phyloP scores from a whole-genome alignment of 2,888 invertebrate species.

The Dicyrtomina minuta region DNA sequence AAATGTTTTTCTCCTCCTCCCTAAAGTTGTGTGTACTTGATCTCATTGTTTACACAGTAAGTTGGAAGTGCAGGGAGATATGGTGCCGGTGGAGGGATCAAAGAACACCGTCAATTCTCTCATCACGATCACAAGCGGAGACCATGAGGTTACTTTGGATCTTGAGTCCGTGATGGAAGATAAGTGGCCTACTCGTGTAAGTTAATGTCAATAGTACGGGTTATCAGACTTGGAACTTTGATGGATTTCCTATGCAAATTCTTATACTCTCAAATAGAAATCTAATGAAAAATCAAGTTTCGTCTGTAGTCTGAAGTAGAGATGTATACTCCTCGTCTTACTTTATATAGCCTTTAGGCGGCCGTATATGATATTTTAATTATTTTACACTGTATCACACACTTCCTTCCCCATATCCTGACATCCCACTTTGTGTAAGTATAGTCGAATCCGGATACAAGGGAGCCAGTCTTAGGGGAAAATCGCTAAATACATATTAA shows the following conservation, averaged over 20 bases:
- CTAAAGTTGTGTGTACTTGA: background rate
- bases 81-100: slow-evolving; percentile 24
- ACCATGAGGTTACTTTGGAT: slow-evolving; percentile 46
- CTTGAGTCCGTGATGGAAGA: slow-evolving; percentile 41
- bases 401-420: too few species aligned
- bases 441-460: too few species aligned
- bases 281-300: background rate
- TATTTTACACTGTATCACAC: too few species aligned
- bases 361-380: too few species aligned
- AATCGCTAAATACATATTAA: too few species aligned
- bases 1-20: background rate
- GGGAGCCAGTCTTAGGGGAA: too few species aligned
- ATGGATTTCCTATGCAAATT: background rate
- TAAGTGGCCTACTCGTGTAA: slow-evolving; percentile 49
- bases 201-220: background rate
- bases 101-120: slow-evolving; percentile 34
- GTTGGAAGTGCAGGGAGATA: slow-evolving; percentile 17
- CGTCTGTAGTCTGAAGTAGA: too few species aligned
- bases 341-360: too few species aligned
- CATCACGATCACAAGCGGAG: slow-evolving; percentile 39
- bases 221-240: too few species aligned
- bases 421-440: too few species aligned
- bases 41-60: slow-evolving; percentile 12
- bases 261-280: background rate
- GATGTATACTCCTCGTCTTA: too few species aligned